A percentile compares a stretch with the other conserved stretches of the same genome.
phyloP scores from a whole-genome alignment of 1,140 invertebrate genomes.

The Brachionus angularis region DNA sequence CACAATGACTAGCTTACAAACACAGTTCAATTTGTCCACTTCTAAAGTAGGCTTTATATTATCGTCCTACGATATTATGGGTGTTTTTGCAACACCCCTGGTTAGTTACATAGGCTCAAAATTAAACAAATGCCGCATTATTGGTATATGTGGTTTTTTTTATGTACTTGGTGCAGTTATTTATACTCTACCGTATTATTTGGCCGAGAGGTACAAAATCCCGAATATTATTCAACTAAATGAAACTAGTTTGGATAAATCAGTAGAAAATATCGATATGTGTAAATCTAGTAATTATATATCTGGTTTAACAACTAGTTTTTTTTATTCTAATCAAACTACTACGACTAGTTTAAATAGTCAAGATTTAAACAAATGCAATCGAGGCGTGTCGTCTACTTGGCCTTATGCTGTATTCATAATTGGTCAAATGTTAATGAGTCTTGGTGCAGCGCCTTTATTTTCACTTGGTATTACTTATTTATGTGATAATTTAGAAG shows the following conservation, averaged over 20 bases:
- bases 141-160: conserved; percentile 46
- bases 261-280: not conserved
- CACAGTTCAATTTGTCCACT: conserved; percentile 47
- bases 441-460: conserved; percentile 48
- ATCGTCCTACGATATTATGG: conserved; percentile 49
- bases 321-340: not conserved
- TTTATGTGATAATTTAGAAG: conserved; percentile 48
- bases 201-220: conserved; percentile 39
- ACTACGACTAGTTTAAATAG: not conserved
- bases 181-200: conserved; percentile 48
- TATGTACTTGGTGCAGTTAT: conserved; percentile 49
- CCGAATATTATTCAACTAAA: conserved; percentile 44
- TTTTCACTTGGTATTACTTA: conserved; percentile 50
- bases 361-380: not conserved
- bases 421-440: conserved; percentile 47
- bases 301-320: not conserved
- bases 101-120: conserved; percentile 46
- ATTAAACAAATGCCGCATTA: conserved; percentile 45
- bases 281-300: conserved; percentile 32
- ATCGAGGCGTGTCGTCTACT: conserved; percentile 32
- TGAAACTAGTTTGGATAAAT: conserved; percentile 8
- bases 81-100: conserved; percentile 47
- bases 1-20: conserved; percentile 48
- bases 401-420: conserved; percentile 46
- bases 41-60: conserved; percentile 48